Evolutionary conservation across 2,797 vertebrate species (phyloP).

Genomic region (Kryptolebias ocellatus): DNA sequence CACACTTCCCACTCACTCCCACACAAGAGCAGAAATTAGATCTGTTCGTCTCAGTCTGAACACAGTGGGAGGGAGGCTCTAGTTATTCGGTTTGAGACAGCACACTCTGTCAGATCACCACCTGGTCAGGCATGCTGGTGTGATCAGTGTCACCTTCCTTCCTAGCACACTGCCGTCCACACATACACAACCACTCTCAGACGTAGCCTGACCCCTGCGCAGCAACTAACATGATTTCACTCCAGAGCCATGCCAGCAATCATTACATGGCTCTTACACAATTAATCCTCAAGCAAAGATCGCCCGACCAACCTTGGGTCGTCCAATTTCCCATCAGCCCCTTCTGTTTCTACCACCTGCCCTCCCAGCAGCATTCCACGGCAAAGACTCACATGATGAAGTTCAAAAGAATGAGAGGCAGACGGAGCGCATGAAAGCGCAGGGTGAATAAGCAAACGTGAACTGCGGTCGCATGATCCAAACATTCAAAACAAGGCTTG

Average conservation of each 20-base stretch:
- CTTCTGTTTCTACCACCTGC: constrained; percentile 71
- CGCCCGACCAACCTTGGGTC: constrained; percentile 73
- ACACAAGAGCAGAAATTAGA: constrained; percentile 33
- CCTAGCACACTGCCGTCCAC: constrained; percentile 31
- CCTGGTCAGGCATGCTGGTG: constrained; percentile 50
- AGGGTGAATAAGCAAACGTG: constrained; percentile 27
- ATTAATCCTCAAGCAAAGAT: constrained; percentile 79
- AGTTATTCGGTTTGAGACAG: constrained; percentile 41
- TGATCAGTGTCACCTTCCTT: constrained; percentile 67
- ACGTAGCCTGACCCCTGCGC: constrained; percentile 62
- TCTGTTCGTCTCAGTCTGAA: constrained; percentile 24
- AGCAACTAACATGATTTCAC: constrained; percentile 80
- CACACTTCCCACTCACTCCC: constrained; percentile 23
- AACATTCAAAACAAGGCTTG: constrained; percentile 49
- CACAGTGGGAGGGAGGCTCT: constrained; percentile 39
- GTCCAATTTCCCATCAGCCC: constrained; percentile 73
- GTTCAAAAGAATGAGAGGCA: constrained; percentile 26
- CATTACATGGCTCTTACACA: constrained; percentile 83
- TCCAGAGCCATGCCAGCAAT: constrained; percentile 75
- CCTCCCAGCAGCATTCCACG: constrained; percentile 44
- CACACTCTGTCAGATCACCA: constrained; percentile 58
- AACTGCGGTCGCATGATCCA: constrained; percentile 40
- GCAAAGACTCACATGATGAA: constrained; percentile 49
- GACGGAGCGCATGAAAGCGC: constrained; percentile 13
- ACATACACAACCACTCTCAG: constrained; percentile 31